phyloP scores from a whole-genome alignment of 2,888 invertebrate genomes.

The Pinctada fucata region DNA sequence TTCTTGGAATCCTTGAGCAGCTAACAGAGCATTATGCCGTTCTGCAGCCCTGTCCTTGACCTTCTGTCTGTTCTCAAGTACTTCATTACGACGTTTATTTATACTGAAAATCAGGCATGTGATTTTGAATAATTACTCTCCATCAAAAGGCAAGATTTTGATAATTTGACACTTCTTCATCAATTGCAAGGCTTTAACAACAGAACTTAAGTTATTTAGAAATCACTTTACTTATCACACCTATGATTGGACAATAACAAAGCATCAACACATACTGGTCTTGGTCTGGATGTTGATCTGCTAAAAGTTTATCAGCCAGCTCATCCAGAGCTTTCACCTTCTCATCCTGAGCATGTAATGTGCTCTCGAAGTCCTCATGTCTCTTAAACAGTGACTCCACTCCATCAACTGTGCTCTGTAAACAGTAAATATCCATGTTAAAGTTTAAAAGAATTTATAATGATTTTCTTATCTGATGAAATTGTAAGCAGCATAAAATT shows the following conservation, averaged over 20 bases:
- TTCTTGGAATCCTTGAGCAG: conserved; percentile 92
- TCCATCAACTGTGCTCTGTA: conserved; percentile 83
- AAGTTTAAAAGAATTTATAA: neutral
- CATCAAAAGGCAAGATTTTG: too few species aligned
- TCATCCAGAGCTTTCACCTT: conserved; percentile 89
- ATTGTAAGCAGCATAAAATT: neutral
- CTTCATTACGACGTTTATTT: conserved; percentile 84
- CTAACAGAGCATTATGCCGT: conserved; percentile 86
- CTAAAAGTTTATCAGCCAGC: conserved; percentile 88
- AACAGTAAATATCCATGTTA: neutral
- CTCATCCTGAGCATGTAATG: conserved; percentile 94
- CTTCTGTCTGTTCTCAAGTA: conserved; percentile 84
- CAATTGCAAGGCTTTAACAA: too few species aligned
- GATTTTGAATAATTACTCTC: too few species aligned
- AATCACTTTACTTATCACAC: too few species aligned
- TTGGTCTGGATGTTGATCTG: conserved; percentile 82
- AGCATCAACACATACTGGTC: conserved; percentile 55
- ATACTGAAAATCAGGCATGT: conserved; percentile 68
- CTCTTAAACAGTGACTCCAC: conserved; percentile 94
- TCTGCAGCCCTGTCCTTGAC: conserved; percentile 84
- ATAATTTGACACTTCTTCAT: too few species aligned
- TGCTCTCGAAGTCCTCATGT: conserved; percentile 95
- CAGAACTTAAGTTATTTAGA: too few species aligned
- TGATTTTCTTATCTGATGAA: neutral
- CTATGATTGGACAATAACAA: too few species aligned